phyloP scores from a whole-genome alignment of 2,797 vertebrate species.

The Eulemur rubriventer region DNA sequence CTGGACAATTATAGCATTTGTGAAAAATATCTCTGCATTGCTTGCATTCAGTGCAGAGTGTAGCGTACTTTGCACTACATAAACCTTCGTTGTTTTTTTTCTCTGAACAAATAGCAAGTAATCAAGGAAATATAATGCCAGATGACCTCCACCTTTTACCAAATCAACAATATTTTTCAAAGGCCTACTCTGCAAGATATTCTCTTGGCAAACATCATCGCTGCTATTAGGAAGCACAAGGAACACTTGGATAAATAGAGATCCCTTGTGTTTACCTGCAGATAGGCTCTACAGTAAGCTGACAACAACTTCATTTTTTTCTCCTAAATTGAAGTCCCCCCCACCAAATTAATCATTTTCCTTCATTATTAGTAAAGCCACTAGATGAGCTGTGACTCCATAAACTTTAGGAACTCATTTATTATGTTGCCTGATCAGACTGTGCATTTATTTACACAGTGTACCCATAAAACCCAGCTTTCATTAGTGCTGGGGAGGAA shows the following conservation, averaged over 20 bases:
- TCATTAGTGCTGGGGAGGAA: constrained; percentile 84
- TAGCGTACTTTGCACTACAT: not conserved
- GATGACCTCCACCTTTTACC: not conserved
- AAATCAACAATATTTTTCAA: constrained; percentile 54
- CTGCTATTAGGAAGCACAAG: not conserved
- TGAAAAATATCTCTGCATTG: not conserved
- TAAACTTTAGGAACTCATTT: constrained; percentile 86
- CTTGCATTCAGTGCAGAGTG: not conserved
- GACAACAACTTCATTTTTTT: not conserved
- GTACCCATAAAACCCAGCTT: constrained; percentile 83
- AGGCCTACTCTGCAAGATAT: not conserved
- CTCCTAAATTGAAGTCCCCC: constrained; percentile 40
- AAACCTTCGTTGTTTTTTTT: not conserved
- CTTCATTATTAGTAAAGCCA: constrained; percentile 76
- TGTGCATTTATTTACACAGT: constrained; percentile 84
- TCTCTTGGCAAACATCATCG: not conserved
- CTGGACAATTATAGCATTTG: not conserved
- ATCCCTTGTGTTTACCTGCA: constrained; percentile 12
- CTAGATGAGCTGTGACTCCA: constrained; percentile 79
- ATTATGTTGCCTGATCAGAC: constrained; percentile 84
- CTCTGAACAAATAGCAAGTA: constrained; percentile 56
- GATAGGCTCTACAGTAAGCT: constrained; percentile 29
- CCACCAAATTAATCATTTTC: constrained; percentile 64
- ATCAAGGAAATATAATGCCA: not conserved
- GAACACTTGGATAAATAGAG: not conserved